Conservation (phyloP, 2,113 vertebrate genomes). For the Rhynchopsitta pachyrhyncha region DNA sequence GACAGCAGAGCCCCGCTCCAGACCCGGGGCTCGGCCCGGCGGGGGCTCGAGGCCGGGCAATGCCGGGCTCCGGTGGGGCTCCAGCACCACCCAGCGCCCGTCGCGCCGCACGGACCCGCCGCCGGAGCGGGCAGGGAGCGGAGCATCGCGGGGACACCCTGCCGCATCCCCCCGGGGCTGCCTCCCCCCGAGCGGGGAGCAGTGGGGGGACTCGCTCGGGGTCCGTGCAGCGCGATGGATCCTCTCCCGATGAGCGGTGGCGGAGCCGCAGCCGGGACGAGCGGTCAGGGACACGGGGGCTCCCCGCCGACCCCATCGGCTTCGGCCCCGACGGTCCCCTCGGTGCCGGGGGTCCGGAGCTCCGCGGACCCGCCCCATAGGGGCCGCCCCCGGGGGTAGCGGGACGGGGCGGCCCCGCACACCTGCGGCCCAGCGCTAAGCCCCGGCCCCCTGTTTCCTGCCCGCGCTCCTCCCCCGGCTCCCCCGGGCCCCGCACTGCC, state of each 20-base stretch:
- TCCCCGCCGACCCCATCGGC: neutral
- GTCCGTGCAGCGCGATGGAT: neutral
- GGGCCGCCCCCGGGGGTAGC: neutral
- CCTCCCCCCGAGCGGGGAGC: neutral
- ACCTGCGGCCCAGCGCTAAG: neutral
- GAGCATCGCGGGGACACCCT: neutral
- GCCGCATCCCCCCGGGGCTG: neutral
- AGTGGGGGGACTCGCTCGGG: neutral
- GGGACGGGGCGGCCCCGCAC: neutral
- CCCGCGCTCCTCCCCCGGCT: conserved; percentile 14
- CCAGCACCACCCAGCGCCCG: conserved; percentile 57
- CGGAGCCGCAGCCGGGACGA: neutral
- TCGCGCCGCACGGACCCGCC: neutral
- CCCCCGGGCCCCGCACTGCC: neutral
- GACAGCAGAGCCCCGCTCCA: neutral
- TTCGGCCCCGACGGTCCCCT: neutral
- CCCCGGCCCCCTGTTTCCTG: conserved; percentile 11
- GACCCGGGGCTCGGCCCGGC: neutral
- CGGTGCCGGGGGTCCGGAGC: neutral
- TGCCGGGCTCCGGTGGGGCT: neutral
- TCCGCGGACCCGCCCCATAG: neutral
- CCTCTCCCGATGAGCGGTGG: neutral
- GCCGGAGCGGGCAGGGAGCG: neutral
- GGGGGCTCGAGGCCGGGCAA: neutral
- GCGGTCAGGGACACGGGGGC: neutral